A percentile compares a stretch with the other conserved stretches of the same genome.
Conservation (phyloP, 2,888 invertebrate genomes). For the Ecliptopera silaceata region DNA sequence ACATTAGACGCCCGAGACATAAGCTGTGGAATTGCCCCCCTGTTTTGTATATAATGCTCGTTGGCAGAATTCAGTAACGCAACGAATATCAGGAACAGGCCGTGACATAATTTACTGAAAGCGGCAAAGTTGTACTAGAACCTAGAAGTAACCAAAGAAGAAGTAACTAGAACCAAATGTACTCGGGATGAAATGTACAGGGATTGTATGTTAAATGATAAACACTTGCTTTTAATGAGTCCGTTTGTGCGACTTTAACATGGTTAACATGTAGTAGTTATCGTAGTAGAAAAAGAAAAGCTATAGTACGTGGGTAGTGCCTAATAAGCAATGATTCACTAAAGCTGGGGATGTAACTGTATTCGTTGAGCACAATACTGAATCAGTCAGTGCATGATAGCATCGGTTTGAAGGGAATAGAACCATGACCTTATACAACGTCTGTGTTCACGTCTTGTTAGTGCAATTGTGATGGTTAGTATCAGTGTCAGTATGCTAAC, state of each 20-base stretch:
- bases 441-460: conserved; percentile 62
- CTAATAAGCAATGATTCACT: conserved; percentile 37
- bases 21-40: conserved; percentile 70
- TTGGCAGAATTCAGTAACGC: conserved; percentile 74
- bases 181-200: conserved; percentile 61
- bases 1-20: conserved; percentile 73
- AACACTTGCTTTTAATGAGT: conserved; percentile 49
- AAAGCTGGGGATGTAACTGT: conserved; percentile 40
- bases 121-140: conserved; percentile 67
- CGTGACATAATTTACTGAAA: conserved; percentile 68
- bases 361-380: conserved; percentile 48
- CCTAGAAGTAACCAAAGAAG: too few species aligned
- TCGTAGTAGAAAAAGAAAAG: conserved; percentile 32
- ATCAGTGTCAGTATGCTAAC: conserved; percentile 36
- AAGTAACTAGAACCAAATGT: conserved; percentile 45
- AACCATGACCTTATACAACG: conserved; percentile 54
- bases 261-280: conserved; percentile 35
- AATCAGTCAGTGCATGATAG: conserved; percentile 47
- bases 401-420: conserved; percentile 51
- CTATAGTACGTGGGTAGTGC: conserved; percentile 22
- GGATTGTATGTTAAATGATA: neutral
- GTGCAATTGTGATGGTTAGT: conserved; percentile 56
- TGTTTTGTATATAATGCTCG: conserved; percentile 79
- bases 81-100: conserved; percentile 69
- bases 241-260: conserved; percentile 27